These are phyloP conservation scores for Habroteleia sp. DNA, from an alignment of 2,888 invertebrate species.

Conservation along the genomic window DNA sequence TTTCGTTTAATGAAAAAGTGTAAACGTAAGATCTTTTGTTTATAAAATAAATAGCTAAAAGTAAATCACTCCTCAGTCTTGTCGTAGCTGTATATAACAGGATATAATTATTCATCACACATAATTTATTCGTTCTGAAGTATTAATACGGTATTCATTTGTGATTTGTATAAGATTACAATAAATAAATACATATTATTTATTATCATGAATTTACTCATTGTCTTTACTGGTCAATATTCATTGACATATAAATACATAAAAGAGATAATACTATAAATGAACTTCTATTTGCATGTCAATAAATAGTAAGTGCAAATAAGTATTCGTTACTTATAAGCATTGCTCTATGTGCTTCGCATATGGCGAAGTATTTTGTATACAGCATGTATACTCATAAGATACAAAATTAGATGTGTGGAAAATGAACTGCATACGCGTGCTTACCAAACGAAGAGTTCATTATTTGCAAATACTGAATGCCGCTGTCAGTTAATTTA, in stretches of 20 bases:
- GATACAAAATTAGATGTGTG: slow-evolving; percentile 15
- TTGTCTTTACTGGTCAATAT: slow-evolving; percentile 27
- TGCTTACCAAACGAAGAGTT: slow-evolving; percentile 36
- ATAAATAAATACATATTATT: slow-evolving; percentile 34
- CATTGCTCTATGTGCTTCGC: slow-evolving; percentile 9
- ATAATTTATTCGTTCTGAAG: slow-evolving; percentile 6
- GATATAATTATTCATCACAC: slow-evolving; percentile 20
- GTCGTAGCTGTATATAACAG: neutral
- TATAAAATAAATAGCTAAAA: too few relatives aligned
- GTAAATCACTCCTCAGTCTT: neutral
- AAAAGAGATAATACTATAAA: slow-evolving; percentile 2
- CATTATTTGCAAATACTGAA: slow-evolving; percentile 43
- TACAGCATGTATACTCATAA: neutral
- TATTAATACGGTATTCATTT: slow-evolving; percentile 14
- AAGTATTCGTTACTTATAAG: slow-evolving; percentile 28
- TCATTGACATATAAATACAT: slow-evolving; percentile 14
- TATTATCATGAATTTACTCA: slow-evolving; percentile 8
- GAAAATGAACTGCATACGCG: slow-evolving; percentile 41
- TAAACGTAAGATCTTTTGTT: too few relatives aligned
- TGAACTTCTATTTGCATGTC: slow-evolving; percentile 15
- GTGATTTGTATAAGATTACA: slow-evolving; percentile 22
- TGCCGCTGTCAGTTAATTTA: slow-evolving; percentile 30
- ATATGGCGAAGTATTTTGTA: slow-evolving; percentile 17
- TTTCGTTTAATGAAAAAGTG: too few relatives aligned
- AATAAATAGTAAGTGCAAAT: slow-evolving; percentile 23